Conservation (phyloP, 1,140 invertebrate genomes). For the Trigoniulus corallinus region DNA sequence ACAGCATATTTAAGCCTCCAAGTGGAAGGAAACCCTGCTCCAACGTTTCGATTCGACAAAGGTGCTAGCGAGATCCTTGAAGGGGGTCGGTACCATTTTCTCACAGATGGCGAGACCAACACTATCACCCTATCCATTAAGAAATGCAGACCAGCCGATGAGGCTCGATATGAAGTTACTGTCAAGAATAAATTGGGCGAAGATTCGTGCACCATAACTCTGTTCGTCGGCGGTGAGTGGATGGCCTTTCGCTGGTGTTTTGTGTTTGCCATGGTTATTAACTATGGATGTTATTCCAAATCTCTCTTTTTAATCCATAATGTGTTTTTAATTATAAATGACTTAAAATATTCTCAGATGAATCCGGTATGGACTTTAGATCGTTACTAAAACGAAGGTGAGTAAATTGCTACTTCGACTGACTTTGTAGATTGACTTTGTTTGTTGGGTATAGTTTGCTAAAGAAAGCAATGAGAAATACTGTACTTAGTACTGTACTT, state of each 20-base stretch:
- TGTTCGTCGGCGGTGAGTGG: constrained; percentile 81
- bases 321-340: constrained; percentile 4
- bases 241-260: constrained; percentile 3
- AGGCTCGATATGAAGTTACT: constrained; percentile 87
- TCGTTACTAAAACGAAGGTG: constrained; percentile 82
- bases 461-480: neutral
- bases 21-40: constrained; percentile 80
- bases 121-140: constrained; percentile 82
- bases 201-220: constrained; percentile 81
- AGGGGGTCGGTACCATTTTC: constrained; percentile 78
- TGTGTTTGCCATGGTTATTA: neutral
- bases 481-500: neutral
- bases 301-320: neutral
- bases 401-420: constrained; percentile 3
- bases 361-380: constrained; percentile 96
- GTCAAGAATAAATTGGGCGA: constrained; percentile 85
- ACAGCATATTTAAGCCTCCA: constrained; percentile 72
- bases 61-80: constrained; percentile 76
- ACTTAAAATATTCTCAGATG: constrained; percentile 37
- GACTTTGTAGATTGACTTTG: constrained; percentile 5
- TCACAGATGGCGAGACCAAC: constrained; percentile 75
- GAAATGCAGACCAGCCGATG: constrained; percentile 91
- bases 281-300: neutral
- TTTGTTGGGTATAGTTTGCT: constrained; percentile 14
- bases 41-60: constrained; percentile 93